These are phyloP conservation scores for Bimastos eiseni DNA, from an alignment of 2,888 invertebrate species.

Conservation along the genomic window DNA sequence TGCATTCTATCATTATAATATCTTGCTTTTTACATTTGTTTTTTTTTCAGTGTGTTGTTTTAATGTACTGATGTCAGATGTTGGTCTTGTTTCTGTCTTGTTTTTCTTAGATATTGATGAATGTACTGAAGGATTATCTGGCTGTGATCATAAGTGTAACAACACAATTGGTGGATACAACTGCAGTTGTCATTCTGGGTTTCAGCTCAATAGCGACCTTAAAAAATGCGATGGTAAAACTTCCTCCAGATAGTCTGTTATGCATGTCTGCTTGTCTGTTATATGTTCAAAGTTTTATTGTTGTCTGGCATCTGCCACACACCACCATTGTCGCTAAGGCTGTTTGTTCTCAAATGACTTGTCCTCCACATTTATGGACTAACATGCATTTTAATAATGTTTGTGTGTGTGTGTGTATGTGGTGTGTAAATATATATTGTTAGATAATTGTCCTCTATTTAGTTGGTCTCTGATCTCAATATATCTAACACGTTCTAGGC, in stretches of 20 bases:
- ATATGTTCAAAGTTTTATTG: no score
- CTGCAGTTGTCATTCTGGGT: not conserved
- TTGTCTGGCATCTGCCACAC: no score
- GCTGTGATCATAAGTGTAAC: not conserved
- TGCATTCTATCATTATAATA: not conserved
- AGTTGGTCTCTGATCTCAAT: no score
- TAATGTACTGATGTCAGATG: not conserved
- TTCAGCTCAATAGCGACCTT: not conserved
- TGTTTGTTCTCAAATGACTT: no score
- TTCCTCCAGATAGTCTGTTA: not conserved
- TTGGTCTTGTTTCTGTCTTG: not conserved
- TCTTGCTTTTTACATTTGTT: not conserved
- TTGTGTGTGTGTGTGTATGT: no score
- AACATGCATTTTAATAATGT: no score
- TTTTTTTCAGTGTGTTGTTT: not conserved
- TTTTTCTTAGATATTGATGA: not conserved
- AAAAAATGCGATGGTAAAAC: not conserved
- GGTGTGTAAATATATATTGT: no score
- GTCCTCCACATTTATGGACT: no score
- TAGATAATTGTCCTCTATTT: no score
- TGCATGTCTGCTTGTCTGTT: no score
- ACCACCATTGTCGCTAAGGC: no score
- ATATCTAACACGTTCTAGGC: no score
- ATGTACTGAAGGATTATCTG: not conserved
- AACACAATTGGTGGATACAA: constrained; percentile 4